Evolutionary conservation across 1,140 invertebrate genomes (phyloP).

Genomic region (Hyles vespertilio): DNA sequence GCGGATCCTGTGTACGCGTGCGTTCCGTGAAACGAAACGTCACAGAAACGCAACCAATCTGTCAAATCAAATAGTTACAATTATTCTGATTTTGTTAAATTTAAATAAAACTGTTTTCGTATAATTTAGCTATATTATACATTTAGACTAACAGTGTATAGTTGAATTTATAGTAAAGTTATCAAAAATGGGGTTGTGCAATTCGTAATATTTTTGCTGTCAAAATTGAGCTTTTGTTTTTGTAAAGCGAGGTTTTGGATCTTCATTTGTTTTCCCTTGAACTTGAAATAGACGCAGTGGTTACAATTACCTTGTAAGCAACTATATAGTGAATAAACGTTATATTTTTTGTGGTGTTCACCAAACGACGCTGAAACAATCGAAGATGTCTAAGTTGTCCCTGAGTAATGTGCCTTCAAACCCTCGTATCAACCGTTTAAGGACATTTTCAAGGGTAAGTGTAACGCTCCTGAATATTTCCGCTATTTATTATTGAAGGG

Average conservation of each 20-base stretch:
- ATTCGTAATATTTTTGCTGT: slow-evolving; percentile 36
- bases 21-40: slow-evolving; percentile 55
- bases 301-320: background rate
- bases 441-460: slow-evolving; percentile 69
- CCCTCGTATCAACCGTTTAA: slow-evolving; percentile 61
- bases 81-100: background rate
- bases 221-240: slow-evolving; percentile 44
- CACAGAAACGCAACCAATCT: slow-evolving; percentile 33
- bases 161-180: background rate
- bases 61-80: slow-evolving; percentile 30
- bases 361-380: slow-evolving; percentile 17
- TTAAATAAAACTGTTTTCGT: background rate
- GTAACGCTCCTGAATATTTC: background rate
- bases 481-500: background rate
- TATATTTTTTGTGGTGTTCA: slow-evolving; percentile 29
- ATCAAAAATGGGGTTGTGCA: slow-evolving; percentile 38
- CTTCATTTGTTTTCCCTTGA: slow-evolving; percentile 39
- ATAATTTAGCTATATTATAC: background rate
- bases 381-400: slow-evolving; percentile 67
- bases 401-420: slow-evolving; percentile 67
- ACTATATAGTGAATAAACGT: slow-evolving; percentile 14
- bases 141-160: too few relatives aligned
- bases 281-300: slow-evolving; percentile 24
- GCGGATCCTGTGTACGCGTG: slow-evolving; percentile 24
- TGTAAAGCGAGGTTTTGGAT: slow-evolving; percentile 30